Conservation (phyloP, 2,797 vertebrate species). For the Melopsittacus undulatus region DNA sequence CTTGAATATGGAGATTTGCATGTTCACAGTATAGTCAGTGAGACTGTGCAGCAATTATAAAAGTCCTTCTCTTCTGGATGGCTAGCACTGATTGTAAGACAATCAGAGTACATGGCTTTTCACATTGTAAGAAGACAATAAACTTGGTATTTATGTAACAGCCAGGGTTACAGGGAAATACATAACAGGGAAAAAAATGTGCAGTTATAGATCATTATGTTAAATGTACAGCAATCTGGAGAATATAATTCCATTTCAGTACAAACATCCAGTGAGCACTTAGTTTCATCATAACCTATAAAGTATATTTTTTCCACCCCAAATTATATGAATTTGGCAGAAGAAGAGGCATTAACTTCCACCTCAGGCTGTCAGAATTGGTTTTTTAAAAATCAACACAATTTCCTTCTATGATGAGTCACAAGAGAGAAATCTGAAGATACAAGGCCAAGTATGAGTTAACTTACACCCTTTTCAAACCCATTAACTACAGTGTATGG, state of each 20-base stretch:
- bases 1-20: background rate
- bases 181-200: background rate
- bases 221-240: constrained; percentile 45
- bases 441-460: background rate
- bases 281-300: constrained; percentile 17
- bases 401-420: constrained; percentile 15
- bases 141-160: background rate
- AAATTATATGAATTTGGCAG: constrained; percentile 40
- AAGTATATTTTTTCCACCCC: constrained; percentile 28
- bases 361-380: constrained; percentile 43
- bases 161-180: background rate
- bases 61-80: background rate
- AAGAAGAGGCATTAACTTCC: constrained; percentile 2
- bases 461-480: constrained; percentile 18
- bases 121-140: background rate
- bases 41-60: background rate
- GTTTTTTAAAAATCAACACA: constrained; percentile 2
- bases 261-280: constrained; percentile 16
- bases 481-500: constrained; percentile 22
- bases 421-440: constrained; percentile 19
- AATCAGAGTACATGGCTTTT: constrained; percentile 5
- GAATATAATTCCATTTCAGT: constrained; percentile 19
- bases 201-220: constrained; percentile 30
- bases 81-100: background rate
- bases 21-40: background rate